Evolutionary conservation across 2,797 vertebrate species (phyloP), one percentile per base, ranked within the genome.

Genomic region (Sus cebifrons): DNA sequence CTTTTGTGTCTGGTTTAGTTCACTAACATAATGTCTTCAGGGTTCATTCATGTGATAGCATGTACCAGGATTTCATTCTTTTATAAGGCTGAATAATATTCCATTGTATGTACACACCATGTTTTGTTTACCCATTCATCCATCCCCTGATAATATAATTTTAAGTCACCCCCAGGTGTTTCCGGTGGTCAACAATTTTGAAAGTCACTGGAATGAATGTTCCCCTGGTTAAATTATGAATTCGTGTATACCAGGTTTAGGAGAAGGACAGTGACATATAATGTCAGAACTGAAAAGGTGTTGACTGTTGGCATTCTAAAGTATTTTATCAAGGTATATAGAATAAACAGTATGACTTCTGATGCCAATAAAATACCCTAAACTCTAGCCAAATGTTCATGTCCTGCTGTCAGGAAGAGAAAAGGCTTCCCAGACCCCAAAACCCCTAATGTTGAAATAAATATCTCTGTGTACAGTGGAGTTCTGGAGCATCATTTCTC

Each of bases 1-100:
- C 40, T 91, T 92, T 96, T 44, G 56, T 62, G 40, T 54, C 56
- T 91, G 73, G 49, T 4, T 89, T 89, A 82, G 91, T 62, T 95
- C 32, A 64, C 65, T 52, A 71, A 15, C 6, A 9, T 11, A 12
- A 3, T 91, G 85, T 79, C 16, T 90, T 77, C 54, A 77, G 65
- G n/a, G 27, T 56, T 75, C 27, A 58, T 73, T 64, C 21, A 62
- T 64, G 4, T 71, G 29, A 18, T 40, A 65, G 40, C 21, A 4
- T 79, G 56, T 40, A 18, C 91, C 64, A 52, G 13, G 29, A 40
- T 49, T 68, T 40, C 15, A 10, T 78, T 95, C 36, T 18, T 62
- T 32, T 74, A 10, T 60, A 40, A 67, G 71, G 16, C 54, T 49
- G 40, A 83, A 25, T 74, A 68, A 60, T 56, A 81, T 68, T 32